phyloP scores from a whole-genome alignment of 2,888 invertebrate genomes.

The Sminthurides aquaticus region DNA sequence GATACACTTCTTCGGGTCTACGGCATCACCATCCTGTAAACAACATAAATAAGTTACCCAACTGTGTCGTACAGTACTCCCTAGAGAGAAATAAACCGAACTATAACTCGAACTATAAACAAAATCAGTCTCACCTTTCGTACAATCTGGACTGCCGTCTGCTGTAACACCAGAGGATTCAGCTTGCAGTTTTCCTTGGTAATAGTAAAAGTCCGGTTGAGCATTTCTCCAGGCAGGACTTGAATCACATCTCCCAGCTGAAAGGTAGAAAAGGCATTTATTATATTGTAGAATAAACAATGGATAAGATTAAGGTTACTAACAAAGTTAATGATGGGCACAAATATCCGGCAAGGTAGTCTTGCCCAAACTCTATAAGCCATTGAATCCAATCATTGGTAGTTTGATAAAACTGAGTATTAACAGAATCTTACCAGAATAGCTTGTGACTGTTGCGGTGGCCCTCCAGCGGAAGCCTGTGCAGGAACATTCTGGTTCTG shows the following conservation, averaged over 20 bases:
- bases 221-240: conserved; percentile 53
- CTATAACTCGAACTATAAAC: too few species aligned
- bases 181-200: conserved; percentile 17
- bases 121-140: conserved; percentile 17
- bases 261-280: conserved; percentile 30
- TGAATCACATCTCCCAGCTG: conserved; percentile 57
- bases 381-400: too few species aligned
- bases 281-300: neutral
- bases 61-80: too few species aligned
- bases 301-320: too few species aligned
- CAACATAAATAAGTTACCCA: neutral
- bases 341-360: too few species aligned
- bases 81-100: neutral
- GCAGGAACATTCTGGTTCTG: neutral
- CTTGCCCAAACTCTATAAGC: too few species aligned
- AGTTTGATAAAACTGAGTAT: too few species aligned
- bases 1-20: conserved; percentile 27
- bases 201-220: conserved; percentile 22
- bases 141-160: conserved; percentile 10
- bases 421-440: conserved; percentile 35
- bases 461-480: neutral
- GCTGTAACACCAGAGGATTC: conserved; percentile 15
- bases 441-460: conserved; percentile 37
- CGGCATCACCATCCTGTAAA: conserved; percentile 12
- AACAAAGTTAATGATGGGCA: too few species aligned